A percentile compares a stretch with the other conserved stretches of the same genome.
phyloP scores from a whole-genome alignment of 2,888 invertebrate species.

The Zygogramma bicolorata region DNA sequence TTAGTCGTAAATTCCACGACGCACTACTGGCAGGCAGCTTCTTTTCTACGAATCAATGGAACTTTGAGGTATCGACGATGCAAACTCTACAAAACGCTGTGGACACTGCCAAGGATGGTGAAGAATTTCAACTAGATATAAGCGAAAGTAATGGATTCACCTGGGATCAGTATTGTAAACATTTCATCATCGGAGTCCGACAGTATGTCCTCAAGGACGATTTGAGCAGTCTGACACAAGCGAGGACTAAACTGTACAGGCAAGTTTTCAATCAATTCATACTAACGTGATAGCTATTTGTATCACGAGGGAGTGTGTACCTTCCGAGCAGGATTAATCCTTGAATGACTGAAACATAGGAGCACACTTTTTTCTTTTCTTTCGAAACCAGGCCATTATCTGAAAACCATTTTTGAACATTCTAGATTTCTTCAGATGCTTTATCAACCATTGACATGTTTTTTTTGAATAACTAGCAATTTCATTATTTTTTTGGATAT shows the following conservation, averaged over 20 bases:
- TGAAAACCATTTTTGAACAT: too few relatives aligned
- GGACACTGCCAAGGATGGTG: constrained; percentile 68
- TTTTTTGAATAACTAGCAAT: too few relatives aligned
- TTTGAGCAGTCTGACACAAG: constrained; percentile 73
- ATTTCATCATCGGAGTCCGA: constrained; percentile 87
- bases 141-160: constrained; percentile 70
- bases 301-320: too few relatives aligned
- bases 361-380: too few relatives aligned
- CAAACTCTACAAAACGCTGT: constrained; percentile 71
- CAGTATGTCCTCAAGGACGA: constrained; percentile 85
- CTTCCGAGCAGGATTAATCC: too few relatives aligned
- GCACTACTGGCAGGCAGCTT: constrained; percentile 85
- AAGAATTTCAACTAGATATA: constrained; percentile 77
- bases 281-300: too few relatives aligned
- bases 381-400: too few relatives aligned
- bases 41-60: constrained; percentile 89
- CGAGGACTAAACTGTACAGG: constrained; percentile 77
- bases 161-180: constrained; percentile 85
- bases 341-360: too few relatives aligned
- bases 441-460: too few relatives aligned
- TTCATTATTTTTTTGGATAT: too few relatives aligned
- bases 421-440: too few relatives aligned
- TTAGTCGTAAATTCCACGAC: constrained; percentile 83
- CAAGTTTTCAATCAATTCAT: constrained; percentile 56
- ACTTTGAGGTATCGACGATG: constrained; percentile 77